Evolutionary conservation across 1,140 invertebrate species (phyloP), one percentile per base, ranked within the genome.

Genomic region (Pemphigus obesinymphae): DNA sequence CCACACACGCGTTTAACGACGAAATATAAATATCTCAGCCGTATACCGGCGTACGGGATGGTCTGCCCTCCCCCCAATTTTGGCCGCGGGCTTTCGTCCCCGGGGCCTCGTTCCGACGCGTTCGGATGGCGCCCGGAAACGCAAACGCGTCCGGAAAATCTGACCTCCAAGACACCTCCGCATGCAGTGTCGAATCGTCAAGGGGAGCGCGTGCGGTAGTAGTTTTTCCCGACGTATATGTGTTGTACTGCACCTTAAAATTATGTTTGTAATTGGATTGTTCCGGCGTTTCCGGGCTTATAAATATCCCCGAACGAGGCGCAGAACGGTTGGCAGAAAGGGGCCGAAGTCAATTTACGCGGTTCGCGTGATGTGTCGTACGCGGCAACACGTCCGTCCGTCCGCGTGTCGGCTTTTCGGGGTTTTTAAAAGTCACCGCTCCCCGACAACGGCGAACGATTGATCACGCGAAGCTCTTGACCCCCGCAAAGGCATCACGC

Each of bases 231-330:
- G 6, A 26, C 8, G 37, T 23, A 70, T 17, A n/a, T n/a, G n/a
- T n/a, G n/a, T n/a, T n/a, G n/a, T 17, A 20, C 29, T 50, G n/a
- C 23, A 40, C 31, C 58, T 40, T 23, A 26, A 15, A 13, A 29
- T n/a, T n/a, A n/a, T n/a, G n/a, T n/a, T 73, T 43, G 70, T 76
- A 78, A 78, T 78, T 78, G 50, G 75, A 78, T 78, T 78, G 34
- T 78, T 37, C 53, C 75, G 23, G 11, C 20, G n/a, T 58, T 58
- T 58, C 50, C 75, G 53, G 50, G 53, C n/a, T 53, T 20, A 50
- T 34, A 50, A 34, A 53, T 34, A 53, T 75, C 53, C 29, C 4
- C 72, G 26, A 40, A 75, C 17, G 68, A 11, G 37, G 40, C 43
- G 68, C 20, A 6, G 11, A 15, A 23, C 31, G n/a, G 10, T n/a